Evolutionary conservation across 2,113 vertebrate species (phyloP).

Genomic region (Macquaria australasica): DNA sequence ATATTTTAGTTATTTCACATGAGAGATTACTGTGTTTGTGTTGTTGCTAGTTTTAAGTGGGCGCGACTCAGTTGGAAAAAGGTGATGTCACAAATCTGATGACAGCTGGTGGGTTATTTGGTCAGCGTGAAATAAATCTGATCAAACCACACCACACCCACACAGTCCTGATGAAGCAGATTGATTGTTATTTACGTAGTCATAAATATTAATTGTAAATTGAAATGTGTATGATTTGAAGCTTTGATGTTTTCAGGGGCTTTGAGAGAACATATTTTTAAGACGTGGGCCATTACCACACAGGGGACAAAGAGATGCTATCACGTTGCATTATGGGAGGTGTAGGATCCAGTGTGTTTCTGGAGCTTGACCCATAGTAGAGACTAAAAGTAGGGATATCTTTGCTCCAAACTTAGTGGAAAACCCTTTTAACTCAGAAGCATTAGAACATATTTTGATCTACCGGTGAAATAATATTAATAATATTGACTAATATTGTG

Average conservation of each 20-base stretch:
- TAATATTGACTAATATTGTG: neutral
- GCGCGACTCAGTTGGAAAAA: neutral
- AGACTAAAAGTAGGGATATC: neutral
- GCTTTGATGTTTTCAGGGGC: neutral
- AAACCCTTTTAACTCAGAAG: too few species aligned
- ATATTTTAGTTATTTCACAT: neutral
- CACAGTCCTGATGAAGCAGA: neutral
- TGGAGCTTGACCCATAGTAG: too few species aligned
- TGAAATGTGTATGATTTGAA: neutral
- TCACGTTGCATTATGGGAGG: too few species aligned
- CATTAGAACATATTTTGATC: too few species aligned
- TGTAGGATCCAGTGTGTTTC: too few species aligned
- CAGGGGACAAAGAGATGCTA: too few species aligned
- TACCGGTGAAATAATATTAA: neutral
- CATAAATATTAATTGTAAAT: neutral
- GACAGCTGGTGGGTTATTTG: neutral
- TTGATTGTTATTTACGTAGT: too few species aligned
- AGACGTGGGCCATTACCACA: neutral
- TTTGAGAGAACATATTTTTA: neutral
- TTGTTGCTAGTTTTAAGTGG: neutral
- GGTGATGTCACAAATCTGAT: neutral
- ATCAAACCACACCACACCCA: neutral
- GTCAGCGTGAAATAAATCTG: neutral
- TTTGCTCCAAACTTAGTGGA: neutral
- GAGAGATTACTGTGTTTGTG: too few species aligned